These are phyloP conservation scores for Typhlichthys eigenmanni DNA, from an alignment of 2,797 vertebrate genomes.

Conservation along the genomic window DNA sequence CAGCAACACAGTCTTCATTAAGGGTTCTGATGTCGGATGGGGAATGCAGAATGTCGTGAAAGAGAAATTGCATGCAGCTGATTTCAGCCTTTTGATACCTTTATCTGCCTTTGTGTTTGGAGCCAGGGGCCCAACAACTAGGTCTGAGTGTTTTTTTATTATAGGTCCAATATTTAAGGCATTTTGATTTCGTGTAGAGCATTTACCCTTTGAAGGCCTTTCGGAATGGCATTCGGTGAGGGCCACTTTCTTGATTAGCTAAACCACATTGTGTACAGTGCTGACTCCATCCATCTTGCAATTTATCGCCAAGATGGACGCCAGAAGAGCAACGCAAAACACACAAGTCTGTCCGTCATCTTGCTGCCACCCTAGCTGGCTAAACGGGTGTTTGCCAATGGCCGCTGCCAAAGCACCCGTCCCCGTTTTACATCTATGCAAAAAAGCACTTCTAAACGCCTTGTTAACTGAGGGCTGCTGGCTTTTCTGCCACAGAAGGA, in stretches of 20 bases:
- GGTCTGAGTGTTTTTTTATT: conserved; percentile 57
- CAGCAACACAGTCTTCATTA: conserved; percentile 66
- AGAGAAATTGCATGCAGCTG: conserved; percentile 66
- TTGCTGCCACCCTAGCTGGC: conserved; percentile 9
- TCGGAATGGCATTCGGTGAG: conserved; percentile 34
- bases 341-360: conserved; percentile 11
- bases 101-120: conserved; percentile 50
- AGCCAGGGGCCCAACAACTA: conserved; percentile 52
- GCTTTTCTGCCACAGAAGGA: conserved; percentile 35
- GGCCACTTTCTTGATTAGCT: conserved; percentile 43
- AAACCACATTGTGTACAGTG: conserved; percentile 11
- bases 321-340: background rate
- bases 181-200: too few relatives aligned
- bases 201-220: background rate
- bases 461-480: conserved; percentile 36
- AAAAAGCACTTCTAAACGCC: conserved; percentile 9
- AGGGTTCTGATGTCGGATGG: conserved; percentile 60
- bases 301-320: too few relatives aligned
- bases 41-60: conserved; percentile 50
- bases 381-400: conserved; percentile 11
- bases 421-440: conserved; percentile 11
- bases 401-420: conserved; percentile 18
- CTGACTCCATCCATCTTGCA: conserved; percentile 8
- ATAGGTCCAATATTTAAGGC: conserved; percentile 35
- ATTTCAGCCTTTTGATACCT: conserved; percentile 60